Evolutionary conservation across 2,113 vertebrate species (phyloP).

Genomic region (Nyctereutes procyonoides): DNA sequence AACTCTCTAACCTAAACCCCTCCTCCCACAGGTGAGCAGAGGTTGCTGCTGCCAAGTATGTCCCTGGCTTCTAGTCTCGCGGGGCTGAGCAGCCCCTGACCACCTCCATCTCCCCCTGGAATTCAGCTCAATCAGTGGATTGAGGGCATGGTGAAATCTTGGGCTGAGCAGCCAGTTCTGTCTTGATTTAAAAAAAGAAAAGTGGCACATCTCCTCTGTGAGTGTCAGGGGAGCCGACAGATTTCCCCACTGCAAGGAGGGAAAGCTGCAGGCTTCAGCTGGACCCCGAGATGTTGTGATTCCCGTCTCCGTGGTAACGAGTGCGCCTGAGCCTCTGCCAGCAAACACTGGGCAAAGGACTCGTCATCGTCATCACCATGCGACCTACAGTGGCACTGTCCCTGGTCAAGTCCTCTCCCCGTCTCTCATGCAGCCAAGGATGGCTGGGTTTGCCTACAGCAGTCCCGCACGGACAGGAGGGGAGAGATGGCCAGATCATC

Average conservation of each 20-base stretch:
- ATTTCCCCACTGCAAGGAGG: not conserved
- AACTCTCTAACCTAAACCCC: not conserved
- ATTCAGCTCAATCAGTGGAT: not conserved
- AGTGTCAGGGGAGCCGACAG: not conserved
- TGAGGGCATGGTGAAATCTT: not conserved
- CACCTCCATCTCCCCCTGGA: rapidly evolving
- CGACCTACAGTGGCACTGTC: too few relatives aligned
- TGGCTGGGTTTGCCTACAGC: not conserved
- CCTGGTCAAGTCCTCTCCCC: not conserved
- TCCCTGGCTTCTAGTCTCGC: not conserved
- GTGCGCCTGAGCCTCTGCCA: not conserved
- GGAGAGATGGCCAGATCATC: not conserved
- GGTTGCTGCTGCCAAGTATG: not conserved
- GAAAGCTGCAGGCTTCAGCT: not conserved
- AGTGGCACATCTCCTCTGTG: not conserved
- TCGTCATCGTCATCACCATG: not conserved
- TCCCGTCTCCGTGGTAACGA: constrained; percentile 58
- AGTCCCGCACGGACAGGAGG: too few relatives aligned
- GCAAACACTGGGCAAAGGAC: not conserved
- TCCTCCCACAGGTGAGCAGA: not conserved
- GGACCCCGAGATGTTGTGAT: not conserved
- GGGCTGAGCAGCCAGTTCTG: not conserved
- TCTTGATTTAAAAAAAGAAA: not conserved
- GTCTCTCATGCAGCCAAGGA: not conserved
- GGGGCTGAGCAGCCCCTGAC: not conserved